Conservation (phyloP, 2,888 invertebrate genomes). For the Alcis repandata region DNA sequence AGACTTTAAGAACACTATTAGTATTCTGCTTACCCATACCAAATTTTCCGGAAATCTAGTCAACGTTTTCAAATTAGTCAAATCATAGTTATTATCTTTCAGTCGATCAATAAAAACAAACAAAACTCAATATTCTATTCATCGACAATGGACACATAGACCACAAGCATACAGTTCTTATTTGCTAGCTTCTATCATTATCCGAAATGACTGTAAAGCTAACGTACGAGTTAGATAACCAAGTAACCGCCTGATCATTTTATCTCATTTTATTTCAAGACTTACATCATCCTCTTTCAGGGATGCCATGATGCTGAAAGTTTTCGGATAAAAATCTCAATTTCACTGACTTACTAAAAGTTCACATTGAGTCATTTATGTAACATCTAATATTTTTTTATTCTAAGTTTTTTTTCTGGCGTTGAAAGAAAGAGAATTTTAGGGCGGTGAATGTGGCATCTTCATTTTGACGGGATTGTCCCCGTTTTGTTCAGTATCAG, state of each 20-base stretch:
- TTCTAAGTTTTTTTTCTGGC: neutral
- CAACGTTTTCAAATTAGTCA: no score
- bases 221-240: conserved; percentile 41
- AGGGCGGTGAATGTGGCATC: no score
- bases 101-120: neutral
- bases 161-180: neutral
- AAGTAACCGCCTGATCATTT: conserved; percentile 49
- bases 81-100: neutral
- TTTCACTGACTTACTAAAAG: no score
- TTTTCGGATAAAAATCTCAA: neutral
- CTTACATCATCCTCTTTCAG: conserved; percentile 26
- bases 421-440: no score
- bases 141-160: conserved; percentile 10
- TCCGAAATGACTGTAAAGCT: conserved; percentile 25
- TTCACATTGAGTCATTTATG: no score
- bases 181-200: conserved; percentile 22
- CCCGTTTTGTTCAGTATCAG: neutral
- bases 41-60: no score
- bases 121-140: no score
- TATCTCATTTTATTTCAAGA: conserved; percentile 48
- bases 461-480: no score
- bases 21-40: no score
- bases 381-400: no score
- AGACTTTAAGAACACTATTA: no score
- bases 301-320: conserved; percentile 13